Base-by-base conservation (phyloP, 2,113 vertebrate species). In the Callipepla californica region DNA sequence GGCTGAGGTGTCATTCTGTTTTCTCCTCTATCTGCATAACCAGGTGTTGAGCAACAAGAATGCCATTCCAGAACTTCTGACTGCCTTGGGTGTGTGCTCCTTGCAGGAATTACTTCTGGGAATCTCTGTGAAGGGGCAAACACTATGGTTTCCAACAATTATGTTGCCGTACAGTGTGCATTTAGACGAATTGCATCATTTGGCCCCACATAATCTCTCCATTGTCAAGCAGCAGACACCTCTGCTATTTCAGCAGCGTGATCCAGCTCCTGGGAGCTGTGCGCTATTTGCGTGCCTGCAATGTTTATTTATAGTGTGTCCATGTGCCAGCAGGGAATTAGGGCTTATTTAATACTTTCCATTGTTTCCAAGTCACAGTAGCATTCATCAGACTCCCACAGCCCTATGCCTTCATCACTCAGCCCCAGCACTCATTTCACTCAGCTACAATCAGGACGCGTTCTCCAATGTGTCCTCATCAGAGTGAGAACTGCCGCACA, bases 1-100 rank as follows among this genome's bases (percentile, higher is more conserved):
- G 76, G 95, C 89, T 92, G 80, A 95, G 96, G 96, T 76, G 91
- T 96, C 38, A 12, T 89, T 93, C 89, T 96, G 91, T 92, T 96
- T 95, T 95, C 89, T 92, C 92, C 85, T 85, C 93, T 57, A 92
- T 94, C 94, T 94, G 85, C 95, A 86, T 94, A 96, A 95, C 87
- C 91, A 90, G 82, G 90, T 59, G 50, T 96, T 96, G 91, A 93
- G 96, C 95, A 96, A 96, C 85, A 86, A 90, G 80, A 90, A 78
- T 80, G 91, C 92, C 91, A 94, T 95, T 96, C 91, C 95, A 96
- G 91, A 95, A 92, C 78, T 96, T 95, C 93, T 94, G 87, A 94
- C 68, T 96, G 91, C 36, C 87, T 95, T 95, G 96, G 95, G 95
- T 80, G 95, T 96, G 94, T 94, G 91, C 87, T 91, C 11, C 72